Conservation (phyloP, 2,888 invertebrate species). For the Dicyrtomina minuta region DNA sequence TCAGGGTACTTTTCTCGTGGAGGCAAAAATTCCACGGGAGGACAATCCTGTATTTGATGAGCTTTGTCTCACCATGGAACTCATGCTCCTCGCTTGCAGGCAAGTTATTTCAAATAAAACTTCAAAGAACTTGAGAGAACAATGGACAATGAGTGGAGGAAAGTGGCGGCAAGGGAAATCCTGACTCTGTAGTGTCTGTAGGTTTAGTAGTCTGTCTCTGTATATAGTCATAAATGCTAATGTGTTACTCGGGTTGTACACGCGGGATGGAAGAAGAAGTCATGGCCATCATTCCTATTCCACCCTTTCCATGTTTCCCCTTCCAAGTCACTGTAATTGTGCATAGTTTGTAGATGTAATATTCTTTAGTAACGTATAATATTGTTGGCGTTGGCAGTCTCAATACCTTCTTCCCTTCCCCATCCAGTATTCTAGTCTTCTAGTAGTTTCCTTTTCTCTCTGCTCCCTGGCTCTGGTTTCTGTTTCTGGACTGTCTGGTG, state of each 20-base stretch:
- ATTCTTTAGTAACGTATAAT: no score
- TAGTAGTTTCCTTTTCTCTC: no score
- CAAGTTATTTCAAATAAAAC: not conserved
- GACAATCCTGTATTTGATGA: conserved; percentile 61
- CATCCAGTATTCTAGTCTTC: no score
- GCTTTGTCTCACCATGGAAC: conserved; percentile 63
- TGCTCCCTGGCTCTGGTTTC: no score
- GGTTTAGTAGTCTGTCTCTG: not conserved
- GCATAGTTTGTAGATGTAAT: no score
- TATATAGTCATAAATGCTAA: conserved; percentile 9
- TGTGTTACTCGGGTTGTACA: not conserved
- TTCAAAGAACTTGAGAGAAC: conserved; percentile 3
- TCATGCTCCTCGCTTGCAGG: conserved; percentile 63
- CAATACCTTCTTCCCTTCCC: no score
- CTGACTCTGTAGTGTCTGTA: no score
- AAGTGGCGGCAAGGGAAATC: conserved; percentile 4
- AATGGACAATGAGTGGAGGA: not conserved
- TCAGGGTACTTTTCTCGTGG: conserved; percentile 58
- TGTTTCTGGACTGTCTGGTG: no score
- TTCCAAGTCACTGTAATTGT: no score
- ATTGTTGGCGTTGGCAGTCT: no score
- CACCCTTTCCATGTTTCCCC: no score
- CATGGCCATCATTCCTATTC: no score
- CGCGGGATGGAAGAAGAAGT: not conserved
- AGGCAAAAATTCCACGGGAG: conserved; percentile 54